Base-by-base conservation (phyloP, 35 echinoderm and acorn worm species). In the Apostichopus japonicus region DNA sequence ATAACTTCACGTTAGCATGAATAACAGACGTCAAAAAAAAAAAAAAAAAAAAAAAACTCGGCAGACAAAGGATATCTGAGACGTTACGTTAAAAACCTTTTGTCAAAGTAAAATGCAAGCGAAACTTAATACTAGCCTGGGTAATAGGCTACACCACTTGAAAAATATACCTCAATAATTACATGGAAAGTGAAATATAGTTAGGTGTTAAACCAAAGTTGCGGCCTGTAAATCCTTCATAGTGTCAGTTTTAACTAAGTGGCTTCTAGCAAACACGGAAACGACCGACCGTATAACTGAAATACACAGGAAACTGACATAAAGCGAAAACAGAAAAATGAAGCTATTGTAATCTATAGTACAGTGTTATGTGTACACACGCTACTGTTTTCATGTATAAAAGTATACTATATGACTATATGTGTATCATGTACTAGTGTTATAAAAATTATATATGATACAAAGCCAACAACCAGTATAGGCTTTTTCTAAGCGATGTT, bases 71-170 rank as follows among this genome's bases (percentile, higher is more conserved):
- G 21, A n/a, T 6, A 4, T 23, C 14, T 19, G 11, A 75, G 71
- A 75, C 71, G 16, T 75, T n/a, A 75, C 17, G 5, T 4, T 75
- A 4, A 75, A 75, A 75, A 75, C 71, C 71, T 75, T 75, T 75
- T 75, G 71, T 75, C 16, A 75, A 75, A 75, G 16, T 19, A 75
- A 75, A 75, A 75, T 75, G 17, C 71, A 75, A 75, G 71, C 71
- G 71, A 75, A 75, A 75, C 71, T 75, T 75, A 75, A 75, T 75
- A 75, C 71, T 75, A 23, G 71, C 71, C 71, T 15, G 15, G 17
- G 16, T 75, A 75, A 75, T 75, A 75, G 71, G 6, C 71, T 19
- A 75, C 14, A 15, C 16, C 71, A 75, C 71, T 75, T 75, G 21
- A 75, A 75, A 72, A 75, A 75, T 75, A 75, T 6, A 75, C 71